A percentile compares a stretch with the other conserved stretches of the same genome.
Evolutionary conservation across 2,797 vertebrate species (phyloP).

Genomic region (Chiroxiphia lanceolata): DNA sequence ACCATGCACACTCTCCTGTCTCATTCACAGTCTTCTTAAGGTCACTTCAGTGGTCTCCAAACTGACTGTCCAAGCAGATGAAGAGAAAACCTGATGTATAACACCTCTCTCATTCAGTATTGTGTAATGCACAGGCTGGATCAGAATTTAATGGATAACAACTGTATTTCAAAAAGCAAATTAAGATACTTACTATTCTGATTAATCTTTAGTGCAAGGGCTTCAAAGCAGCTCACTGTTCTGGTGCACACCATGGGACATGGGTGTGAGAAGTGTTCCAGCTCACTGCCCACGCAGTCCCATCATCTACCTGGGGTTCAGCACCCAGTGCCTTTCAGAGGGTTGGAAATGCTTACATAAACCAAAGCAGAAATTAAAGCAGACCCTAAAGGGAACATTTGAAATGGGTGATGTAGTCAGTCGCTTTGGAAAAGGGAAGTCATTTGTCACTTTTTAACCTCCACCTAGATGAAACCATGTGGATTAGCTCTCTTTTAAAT

Average conservation of each 20-base stretch:
- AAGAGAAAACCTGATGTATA: background rate
- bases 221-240: background rate
- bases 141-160: background rate
- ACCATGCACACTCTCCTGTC: background rate
- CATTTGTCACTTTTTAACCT: background rate
- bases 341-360: background rate
- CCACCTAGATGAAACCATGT: background rate
- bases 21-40: background rate
- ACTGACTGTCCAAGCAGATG: background rate
- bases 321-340: background rate
- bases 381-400: background rate
- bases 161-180: background rate
- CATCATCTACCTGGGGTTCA: background rate
- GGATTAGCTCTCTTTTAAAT: background rate
- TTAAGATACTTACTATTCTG: background rate
- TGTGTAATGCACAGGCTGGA: background rate
- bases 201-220: background rate
- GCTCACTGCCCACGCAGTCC: background rate
- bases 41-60: background rate
- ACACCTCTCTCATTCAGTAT: background rate
- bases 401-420: background rate
- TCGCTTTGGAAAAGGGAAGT: background rate
- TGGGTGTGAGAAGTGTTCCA: accelerated
- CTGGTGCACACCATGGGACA: accelerated
- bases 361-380: background rate